A percentile compares a stretch with the other conserved stretches of the same genome.
Conservation (phyloP, 2,113 vertebrate genomes). For the Ceuthmochares aereus region DNA sequence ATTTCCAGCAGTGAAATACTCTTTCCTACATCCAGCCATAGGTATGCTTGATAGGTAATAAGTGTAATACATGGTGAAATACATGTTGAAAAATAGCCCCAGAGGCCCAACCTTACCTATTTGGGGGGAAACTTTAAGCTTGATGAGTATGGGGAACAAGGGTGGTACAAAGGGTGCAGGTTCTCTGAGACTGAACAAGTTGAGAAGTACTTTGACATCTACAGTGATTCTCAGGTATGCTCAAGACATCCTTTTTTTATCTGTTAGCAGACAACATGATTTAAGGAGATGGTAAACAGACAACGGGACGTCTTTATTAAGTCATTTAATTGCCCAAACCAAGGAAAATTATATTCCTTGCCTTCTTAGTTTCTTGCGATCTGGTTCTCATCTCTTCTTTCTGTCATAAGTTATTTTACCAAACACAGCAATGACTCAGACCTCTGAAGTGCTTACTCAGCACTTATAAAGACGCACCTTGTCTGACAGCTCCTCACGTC, state of each 20-base stretch:
- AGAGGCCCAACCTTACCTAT: background rate
- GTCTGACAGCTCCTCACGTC: conserved; percentile 77
- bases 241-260: background rate
- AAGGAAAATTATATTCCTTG: background rate
- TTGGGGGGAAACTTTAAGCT: background rate
- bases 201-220: background rate
- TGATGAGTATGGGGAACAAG: background rate
- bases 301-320: background rate
- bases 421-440: background rate
- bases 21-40: background rate
- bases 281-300: background rate
- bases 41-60: background rate
- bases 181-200: background rate
- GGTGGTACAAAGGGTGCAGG: background rate
- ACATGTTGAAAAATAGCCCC: background rate
- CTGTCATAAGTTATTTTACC: background rate
- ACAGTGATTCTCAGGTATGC: background rate
- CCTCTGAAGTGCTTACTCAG: conserved; percentile 22
- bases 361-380: background rate
- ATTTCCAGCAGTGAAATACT: background rate
- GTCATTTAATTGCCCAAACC: background rate
- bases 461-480: conserved; percentile 42
- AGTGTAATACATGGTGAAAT: background rate
- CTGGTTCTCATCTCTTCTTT: background rate
- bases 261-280: background rate